Evolutionary conservation across 1,140 invertebrate species (phyloP), one percentile per base, ranked within the genome.

Genomic region (Pygmarrhopalites habei): DNA sequence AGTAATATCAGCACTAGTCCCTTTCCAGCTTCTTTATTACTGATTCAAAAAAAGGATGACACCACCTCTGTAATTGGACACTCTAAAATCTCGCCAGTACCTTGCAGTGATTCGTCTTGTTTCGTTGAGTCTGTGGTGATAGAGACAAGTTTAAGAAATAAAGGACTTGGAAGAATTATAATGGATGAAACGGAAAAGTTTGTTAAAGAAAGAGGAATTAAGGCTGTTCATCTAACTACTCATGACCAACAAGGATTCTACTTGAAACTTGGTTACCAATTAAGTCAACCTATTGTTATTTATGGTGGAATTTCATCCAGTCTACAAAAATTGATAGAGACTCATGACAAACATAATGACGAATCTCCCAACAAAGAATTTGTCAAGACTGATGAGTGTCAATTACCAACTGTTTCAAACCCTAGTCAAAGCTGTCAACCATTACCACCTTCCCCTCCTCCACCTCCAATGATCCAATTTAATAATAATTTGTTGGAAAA

Each of bases 201-300:
- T 81, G 81, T 72, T 76, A 79, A 76, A 73, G 79, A 67, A 71
- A 75, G 84, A 66, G 78, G 77, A 69, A 80, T 83, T 72, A 80
- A 80, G 73, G 79, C 77, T 68, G 78, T 88, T 47, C 87, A 87
- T 76, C 78, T 90, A 69, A 85, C 84, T 32, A 89, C 87, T 2
- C 84, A 84, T 73, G 87, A 85, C 23, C 83, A 89, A 76, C 86
- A 87, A 74, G 75, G 79, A 39, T 90, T 90, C 76, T 90, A 90
- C 72, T 73, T 77, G 39, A 87, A 87, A 75, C 81, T 89, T 66
- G 86, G 86, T 29, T 90, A 89, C 72, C 75, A 73, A 30, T 72
- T 81, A 59, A 88, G 86, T 72, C 77, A 81, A 32, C 86, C 86
- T 4, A 75, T 89, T 25, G 82, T 83, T 49, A 82, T 85, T 74